These are phyloP conservation scores for Malacoctenus gilli DNA, from an alignment of 2,797 vertebrate genomes.

Conservation along the genomic window DNA sequence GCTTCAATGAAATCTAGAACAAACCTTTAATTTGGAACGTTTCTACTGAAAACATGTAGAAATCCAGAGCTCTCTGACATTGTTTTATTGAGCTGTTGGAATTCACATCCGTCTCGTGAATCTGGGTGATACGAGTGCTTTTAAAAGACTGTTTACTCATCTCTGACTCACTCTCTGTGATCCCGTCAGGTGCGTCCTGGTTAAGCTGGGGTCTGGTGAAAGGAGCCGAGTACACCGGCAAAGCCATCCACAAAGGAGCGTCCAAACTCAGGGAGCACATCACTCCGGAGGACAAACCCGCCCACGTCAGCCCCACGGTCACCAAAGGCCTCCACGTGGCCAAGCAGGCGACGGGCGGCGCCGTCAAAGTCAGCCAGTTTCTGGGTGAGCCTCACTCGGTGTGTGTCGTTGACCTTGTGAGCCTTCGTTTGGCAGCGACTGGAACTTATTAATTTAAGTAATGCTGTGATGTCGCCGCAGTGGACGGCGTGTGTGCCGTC, in stretches of 20 bases:
- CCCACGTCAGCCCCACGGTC: conserved; percentile 90
- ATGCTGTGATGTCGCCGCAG: conserved; percentile 71
- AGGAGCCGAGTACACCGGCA: conserved; percentile 95
- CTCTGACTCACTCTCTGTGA: not conserved
- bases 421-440: conserved; percentile 11
- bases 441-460: conserved; percentile 33
- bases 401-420: conserved; percentile 17
- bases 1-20: no score
- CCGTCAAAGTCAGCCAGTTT: conserved; percentile 97
- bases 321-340: conserved; percentile 92
- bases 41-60: no score
- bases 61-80: no score
- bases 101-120: no score
- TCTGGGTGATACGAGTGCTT: no score
- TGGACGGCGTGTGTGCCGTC: conserved; percentile 92
- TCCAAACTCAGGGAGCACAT: conserved; percentile 95
- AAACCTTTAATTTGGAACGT: no score
- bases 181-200: conserved; percentile 91
- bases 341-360: conserved; percentile 95
- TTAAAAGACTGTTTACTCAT: no score
- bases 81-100: no score
- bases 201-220: conserved; percentile 96
- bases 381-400: conserved; percentile 83
- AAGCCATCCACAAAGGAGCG: conserved; percentile 95
- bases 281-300: conserved; percentile 93